Percentiles rank a stretch among this genome's conserved stretches.
Conservation (phyloP, 2,113 vertebrate species). For the Paramisgurnus dabryanus region DNA sequence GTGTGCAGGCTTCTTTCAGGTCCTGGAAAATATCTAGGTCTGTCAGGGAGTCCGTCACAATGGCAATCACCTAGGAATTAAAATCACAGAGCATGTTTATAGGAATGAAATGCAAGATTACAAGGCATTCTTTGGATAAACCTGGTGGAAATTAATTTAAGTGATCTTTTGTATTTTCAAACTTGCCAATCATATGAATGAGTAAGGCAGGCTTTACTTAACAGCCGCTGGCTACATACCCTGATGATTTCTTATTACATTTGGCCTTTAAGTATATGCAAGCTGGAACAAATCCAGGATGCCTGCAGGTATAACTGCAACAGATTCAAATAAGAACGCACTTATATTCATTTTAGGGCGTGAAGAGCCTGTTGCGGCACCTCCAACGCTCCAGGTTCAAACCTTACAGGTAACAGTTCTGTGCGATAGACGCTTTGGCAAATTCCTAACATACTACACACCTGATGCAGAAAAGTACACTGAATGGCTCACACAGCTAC, state of each 20-base stretch:
- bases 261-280: conserved; percentile 31
- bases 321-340: conserved; percentile 39
- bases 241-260: conserved; percentile 33
- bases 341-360: conserved; percentile 33
- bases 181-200: not conserved
- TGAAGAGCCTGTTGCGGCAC: conserved; percentile 64
- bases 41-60: conserved; percentile 95
- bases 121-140: not conserved
- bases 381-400: conserved; percentile 53
- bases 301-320: conserved; percentile 31
- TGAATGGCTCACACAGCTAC: not conserved
- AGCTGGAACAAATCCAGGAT: conserved; percentile 28
- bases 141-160: not conserved
- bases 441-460: conserved; percentile 23
- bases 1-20: conserved; percentile 85
- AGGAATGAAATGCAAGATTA: too few relatives aligned
- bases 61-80: conserved; percentile 86
- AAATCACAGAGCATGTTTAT: conserved; percentile 33
- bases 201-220: conserved; percentile 8
- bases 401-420: not conserved
- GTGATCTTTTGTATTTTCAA: not conserved
- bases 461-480: not conserved
- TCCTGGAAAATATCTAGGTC: conserved; percentile 93
- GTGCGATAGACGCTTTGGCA: conserved; percentile 25
- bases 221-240: conserved; percentile 25